Conservation (phyloP, 2,113 vertebrate genomes). For the Lates calcarifer region DNA sequence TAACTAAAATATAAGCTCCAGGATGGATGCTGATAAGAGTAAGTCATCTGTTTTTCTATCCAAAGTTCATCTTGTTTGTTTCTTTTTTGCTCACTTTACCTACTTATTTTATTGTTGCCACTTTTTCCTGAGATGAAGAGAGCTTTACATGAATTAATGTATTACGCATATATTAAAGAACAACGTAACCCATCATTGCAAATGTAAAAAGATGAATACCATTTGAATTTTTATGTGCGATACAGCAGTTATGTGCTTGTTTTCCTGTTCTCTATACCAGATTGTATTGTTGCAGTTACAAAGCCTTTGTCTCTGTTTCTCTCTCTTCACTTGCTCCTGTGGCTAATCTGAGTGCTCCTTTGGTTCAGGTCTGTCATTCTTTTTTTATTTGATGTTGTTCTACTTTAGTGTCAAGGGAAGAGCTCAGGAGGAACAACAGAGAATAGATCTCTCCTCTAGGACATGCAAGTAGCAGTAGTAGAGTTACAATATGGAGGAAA, state of each 20-base stretch:
- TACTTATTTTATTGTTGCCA: not conserved
- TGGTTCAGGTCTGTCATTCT: not conserved
- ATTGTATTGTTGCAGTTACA: no score
- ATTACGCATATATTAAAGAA: not conserved
- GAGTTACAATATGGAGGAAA: not conserved
- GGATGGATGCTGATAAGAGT: constrained; percentile 62
- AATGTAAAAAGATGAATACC: no score
- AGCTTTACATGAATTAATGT: not conserved
- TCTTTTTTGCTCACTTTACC: not conserved
- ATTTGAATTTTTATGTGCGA: no score
- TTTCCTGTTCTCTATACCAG: no score
- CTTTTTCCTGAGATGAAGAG: not conserved
- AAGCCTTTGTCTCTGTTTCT: no score
- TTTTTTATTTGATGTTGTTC: not conserved
- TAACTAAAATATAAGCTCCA: not conserved
- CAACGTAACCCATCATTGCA: not conserved
- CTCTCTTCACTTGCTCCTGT: not conserved
- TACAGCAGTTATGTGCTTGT: no score
- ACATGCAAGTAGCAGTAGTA: not conserved
- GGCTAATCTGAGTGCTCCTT: no score
- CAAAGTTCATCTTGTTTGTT: no score
- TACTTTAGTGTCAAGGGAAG: not conserved
- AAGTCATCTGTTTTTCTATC: constrained; percentile 55
- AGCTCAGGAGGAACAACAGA: not conserved
- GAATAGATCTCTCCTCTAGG: not conserved